These are phyloP conservation scores for Theretra japonica DNA, from an alignment of 2,888 invertebrate genomes.

Conservation along the genomic window DNA sequence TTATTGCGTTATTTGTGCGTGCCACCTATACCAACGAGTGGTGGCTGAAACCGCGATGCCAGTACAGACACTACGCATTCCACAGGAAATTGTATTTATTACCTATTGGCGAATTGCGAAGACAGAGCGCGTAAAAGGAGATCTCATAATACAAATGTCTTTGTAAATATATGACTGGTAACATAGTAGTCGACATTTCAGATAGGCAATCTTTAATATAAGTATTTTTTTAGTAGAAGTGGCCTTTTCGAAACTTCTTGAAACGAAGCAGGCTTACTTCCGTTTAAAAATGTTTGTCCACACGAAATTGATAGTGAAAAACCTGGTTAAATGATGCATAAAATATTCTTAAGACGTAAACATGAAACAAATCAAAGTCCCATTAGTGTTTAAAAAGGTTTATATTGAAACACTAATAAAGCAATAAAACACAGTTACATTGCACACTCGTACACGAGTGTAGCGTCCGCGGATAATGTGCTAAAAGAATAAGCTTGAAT, in stretches of 20 bases:
- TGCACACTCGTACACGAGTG: conserved; percentile 16
- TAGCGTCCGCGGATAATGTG: conserved; percentile 21
- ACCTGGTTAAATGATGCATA: neutral
- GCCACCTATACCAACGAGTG: conserved; percentile 56
- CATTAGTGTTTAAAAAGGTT: neutral
- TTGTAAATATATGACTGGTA: neutral
- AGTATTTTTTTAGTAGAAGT: neutral
- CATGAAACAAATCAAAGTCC: neutral
- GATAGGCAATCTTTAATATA: neutral
- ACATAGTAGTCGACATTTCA: neutral
- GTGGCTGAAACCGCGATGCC: conserved; percentile 14
- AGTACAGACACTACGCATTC: neutral
- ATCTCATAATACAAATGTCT: neutral
- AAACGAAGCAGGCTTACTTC: too few species aligned
- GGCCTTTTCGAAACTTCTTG: neutral
- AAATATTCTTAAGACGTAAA: neutral
- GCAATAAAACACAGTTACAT: conserved; percentile 13
- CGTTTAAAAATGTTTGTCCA: neutral
- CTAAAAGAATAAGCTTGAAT: conserved; percentile 25
- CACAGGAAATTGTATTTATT: neutral
- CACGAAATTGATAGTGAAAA: neutral
- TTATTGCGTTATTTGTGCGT: conserved; percentile 80
- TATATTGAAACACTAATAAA: neutral
- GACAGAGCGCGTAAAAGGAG: neutral
- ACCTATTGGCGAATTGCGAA: neutral